Evolutionary conservation across 2,113 vertebrate genomes (phyloP).

Genomic region (Solea solea): DNA sequence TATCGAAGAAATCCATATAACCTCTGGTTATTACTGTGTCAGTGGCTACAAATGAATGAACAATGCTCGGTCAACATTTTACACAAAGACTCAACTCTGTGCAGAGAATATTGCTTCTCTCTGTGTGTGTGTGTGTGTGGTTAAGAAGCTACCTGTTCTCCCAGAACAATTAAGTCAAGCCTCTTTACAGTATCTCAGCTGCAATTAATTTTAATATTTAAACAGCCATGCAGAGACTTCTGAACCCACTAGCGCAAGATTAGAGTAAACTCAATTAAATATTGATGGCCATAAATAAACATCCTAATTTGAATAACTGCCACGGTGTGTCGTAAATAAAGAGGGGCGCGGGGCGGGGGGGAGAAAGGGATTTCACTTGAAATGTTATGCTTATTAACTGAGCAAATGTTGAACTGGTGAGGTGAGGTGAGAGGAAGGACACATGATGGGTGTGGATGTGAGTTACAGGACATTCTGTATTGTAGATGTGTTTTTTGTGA

Average conservation of each 20-base stretch:
- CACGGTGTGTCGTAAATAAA: slow-evolving; percentile 56
- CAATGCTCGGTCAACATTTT: slow-evolving; percentile 11
- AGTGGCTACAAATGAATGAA: slow-evolving; percentile 28
- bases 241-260: slow-evolving; percentile 76
- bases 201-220: slow-evolving; percentile 86
- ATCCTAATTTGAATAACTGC: slow-evolving; percentile 74
- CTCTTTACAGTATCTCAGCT: slow-evolving; percentile 79
- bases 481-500: too few relatives aligned
- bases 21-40: neutral
- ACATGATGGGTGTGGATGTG: slow-evolving; percentile 25
- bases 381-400: slow-evolving; percentile 65
- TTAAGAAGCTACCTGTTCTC: slow-evolving; percentile 67
- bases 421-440: slow-evolving; percentile 61
- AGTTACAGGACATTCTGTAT: too few relatives aligned
- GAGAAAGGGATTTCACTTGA: slow-evolving; percentile 19
- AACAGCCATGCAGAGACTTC: slow-evolving; percentile 78
- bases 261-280: slow-evolving; percentile 84
- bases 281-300: slow-evolving; percentile 85
- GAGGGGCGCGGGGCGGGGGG: too few relatives aligned
- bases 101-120: slow-evolving; percentile 27
- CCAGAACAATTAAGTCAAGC: slow-evolving; percentile 75
- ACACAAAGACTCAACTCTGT: slow-evolving; percentile 17
- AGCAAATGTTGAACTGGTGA: slow-evolving; percentile 63
- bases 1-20: too few relatives aligned
- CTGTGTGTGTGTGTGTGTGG: slow-evolving; percentile 20